phyloP scores from a whole-genome alignment of 2,113 vertebrate genomes.

The Gnathonemus echidnorhynchus region DNA sequence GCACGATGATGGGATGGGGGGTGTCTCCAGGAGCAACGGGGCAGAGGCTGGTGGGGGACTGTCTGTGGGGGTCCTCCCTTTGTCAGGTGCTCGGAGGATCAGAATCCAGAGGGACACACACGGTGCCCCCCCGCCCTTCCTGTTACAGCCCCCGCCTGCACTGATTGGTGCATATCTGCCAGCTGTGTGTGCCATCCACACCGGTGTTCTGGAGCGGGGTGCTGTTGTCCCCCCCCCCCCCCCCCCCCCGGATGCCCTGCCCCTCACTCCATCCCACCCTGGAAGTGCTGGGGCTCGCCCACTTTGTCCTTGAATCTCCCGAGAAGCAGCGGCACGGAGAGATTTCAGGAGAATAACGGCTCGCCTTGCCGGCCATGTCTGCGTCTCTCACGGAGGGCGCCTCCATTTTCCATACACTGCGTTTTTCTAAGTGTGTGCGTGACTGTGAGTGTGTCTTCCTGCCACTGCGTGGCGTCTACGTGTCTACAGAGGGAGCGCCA shows the following conservation, averaged over 20 bases:
- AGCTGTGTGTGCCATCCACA: not conserved
- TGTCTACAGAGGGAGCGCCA: not conserved
- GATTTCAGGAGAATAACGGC: not conserved
- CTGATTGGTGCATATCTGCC: not conserved
- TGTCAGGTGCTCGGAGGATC: not conserved
- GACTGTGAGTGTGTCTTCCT: not conserved
- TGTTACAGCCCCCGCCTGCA: not conserved
- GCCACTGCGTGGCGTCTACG: not conserved
- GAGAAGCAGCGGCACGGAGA: not conserved
- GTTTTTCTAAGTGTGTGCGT: not conserved
- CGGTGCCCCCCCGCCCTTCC: not conserved
- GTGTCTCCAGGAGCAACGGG: not conserved
- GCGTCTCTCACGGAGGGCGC: not conserved
- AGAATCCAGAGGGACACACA: not conserved
- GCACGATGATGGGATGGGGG: not conserved
- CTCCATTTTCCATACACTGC: not conserved
- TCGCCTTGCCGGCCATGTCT: not conserved
- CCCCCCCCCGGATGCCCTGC: not conserved
- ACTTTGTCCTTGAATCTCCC: slow-evolving; percentile 1
- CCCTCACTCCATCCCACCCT: not conserved
- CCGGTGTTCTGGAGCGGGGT: not conserved
- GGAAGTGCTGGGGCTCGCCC: not conserved
- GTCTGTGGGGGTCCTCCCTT: not conserved
- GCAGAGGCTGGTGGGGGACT: not conserved
- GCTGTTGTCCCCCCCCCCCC: too few species aligned